A percentile compares a stretch with the other conserved stretches of the same genome.
Evolutionary conservation across 1,140 invertebrate genomes (phyloP).

Genomic region (Zaprionus capensis): DNA sequence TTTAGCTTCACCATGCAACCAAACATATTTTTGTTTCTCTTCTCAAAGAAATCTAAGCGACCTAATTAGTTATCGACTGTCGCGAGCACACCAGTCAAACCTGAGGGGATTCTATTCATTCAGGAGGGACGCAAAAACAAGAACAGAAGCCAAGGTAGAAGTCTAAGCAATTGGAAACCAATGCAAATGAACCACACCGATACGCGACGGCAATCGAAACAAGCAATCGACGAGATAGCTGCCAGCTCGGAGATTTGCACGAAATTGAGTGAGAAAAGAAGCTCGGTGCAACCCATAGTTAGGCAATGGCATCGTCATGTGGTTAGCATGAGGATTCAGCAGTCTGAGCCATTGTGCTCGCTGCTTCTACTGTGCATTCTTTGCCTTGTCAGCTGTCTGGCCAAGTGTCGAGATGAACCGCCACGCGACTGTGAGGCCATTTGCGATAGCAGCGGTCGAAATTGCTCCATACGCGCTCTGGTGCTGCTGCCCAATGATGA

Average conservation of each 20-base stretch:
- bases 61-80: slow-evolving; percentile 50
- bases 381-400: slow-evolving; percentile 30
- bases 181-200: slow-evolving; percentile 48
- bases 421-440: slow-evolving; percentile 85
- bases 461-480: slow-evolving; percentile 86
- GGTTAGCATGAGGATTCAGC: slow-evolving; percentile 19
- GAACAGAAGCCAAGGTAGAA: slow-evolving; percentile 1
- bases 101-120: neutral
- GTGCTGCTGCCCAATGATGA: slow-evolving; percentile 86
- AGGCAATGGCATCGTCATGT: neutral
- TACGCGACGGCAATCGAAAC: neutral
- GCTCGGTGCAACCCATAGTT: too few relatives aligned
- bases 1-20: slow-evolving; percentile 7
- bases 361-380: slow-evolving; percentile 24
- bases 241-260: slow-evolving; percentile 3
- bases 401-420: slow-evolving; percentile 84
- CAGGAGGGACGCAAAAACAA: neutral
- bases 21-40: neutral
- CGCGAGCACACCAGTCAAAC: slow-evolving; percentile 11
- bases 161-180: slow-evolving; percentile 2
- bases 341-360: slow-evolving; percentile 3
- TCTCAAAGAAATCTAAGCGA: slow-evolving; percentile 41
- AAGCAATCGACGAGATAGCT: slow-evolving; percentile 24
- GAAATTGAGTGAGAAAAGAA: slow-evolving; percentile 26
- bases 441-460: slow-evolving; percentile 76